Percentiles rank a stretch among this genome's conserved stretches.
Evolutionary conservation across 2,888 invertebrate genomes (phyloP).

Genomic region (Dicranocentrus wangi): DNA sequence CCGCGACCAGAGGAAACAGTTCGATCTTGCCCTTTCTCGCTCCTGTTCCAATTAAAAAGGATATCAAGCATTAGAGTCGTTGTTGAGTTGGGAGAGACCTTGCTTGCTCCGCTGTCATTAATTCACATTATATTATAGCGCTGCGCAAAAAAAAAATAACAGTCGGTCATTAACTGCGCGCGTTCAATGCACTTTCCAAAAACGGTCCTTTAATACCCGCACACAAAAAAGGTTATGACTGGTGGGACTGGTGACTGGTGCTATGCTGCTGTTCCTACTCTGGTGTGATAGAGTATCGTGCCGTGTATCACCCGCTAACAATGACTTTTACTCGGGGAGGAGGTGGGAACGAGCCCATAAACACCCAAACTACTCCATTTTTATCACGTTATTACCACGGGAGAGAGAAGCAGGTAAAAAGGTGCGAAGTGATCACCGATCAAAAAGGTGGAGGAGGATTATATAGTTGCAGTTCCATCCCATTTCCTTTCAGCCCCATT

Average conservation of each 20-base stretch:
- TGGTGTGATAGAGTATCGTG: no score
- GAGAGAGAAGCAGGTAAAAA: conserved; percentile 5
- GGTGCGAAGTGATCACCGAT: conserved; percentile 9
- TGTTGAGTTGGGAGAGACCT: conserved; percentile 13
- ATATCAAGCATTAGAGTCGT: conserved; percentile 42
- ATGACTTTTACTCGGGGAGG: no score
- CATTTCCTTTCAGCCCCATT: conserved; percentile 4
- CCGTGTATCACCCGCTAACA: no score
- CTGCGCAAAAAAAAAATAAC: neutral
- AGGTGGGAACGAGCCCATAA: conserved; percentile 52
- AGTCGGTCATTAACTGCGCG: conserved; percentile 45
- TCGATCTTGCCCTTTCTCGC: conserved; percentile 72
- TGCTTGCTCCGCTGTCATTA: conserved; percentile 49
- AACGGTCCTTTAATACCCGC: neutral
- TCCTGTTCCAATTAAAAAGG: conserved; percentile 67
- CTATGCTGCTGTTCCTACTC: no score
- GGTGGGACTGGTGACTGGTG: no score
- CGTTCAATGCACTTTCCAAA: conserved; percentile 40
- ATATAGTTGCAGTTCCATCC: conserved; percentile 14
- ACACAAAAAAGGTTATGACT: no score
- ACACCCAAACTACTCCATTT: conserved; percentile 46
- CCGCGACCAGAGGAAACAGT: conserved; percentile 72
- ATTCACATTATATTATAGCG: conserved; percentile 53
- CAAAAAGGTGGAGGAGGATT: conserved; percentile 1
- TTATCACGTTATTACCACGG: conserved; percentile 48